Percentiles rank a stretch among this genome's conserved stretches.
Conservation (phyloP, 30 jellyfish, hydroid and myxozoan species). For the Cassiopea andromeda region DNA sequence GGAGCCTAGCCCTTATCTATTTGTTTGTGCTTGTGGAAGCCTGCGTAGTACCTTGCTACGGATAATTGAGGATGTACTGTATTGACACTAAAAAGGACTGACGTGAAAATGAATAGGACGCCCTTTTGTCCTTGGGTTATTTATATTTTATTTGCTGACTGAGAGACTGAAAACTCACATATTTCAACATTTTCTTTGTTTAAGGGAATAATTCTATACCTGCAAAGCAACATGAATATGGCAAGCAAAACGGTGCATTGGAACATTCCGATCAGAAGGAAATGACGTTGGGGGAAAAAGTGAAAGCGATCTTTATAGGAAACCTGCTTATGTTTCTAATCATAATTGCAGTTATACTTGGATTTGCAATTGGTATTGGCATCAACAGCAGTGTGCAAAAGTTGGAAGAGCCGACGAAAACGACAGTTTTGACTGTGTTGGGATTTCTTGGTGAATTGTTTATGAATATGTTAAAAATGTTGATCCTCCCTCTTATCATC, state of each 20-base stretch:
- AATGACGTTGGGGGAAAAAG: background rate
- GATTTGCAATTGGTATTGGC: constrained; percentile 79
- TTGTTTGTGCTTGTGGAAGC: no score
- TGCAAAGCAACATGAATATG: background rate
- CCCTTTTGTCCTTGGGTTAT: no score
- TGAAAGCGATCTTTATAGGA: constrained; percentile 28
- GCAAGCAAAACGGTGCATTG: background rate
- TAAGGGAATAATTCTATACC: no score
- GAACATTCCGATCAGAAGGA: background rate
- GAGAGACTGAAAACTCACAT: no score
- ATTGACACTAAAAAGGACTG: no score
- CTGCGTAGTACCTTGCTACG: no score
- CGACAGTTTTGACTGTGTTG: constrained; percentile 63
- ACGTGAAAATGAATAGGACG: no score
- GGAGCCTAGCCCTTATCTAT: no score
- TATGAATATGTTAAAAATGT: constrained; percentile 95
- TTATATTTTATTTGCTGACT: no score
- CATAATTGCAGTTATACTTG: constrained; percentile 76
- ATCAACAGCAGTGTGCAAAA: constrained; percentile 62
- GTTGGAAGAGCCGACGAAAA: constrained; percentile 64
- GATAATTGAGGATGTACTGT: no score
- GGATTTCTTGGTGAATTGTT: constrained; percentile 90
- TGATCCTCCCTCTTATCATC: constrained; percentile 92
- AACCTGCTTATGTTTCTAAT: constrained; percentile 74
- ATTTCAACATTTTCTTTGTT: no score